These are phyloP conservation scores for Morinoia aosen DNA, from an alignment of 2,888 invertebrate species.

Conservation along the genomic window DNA sequence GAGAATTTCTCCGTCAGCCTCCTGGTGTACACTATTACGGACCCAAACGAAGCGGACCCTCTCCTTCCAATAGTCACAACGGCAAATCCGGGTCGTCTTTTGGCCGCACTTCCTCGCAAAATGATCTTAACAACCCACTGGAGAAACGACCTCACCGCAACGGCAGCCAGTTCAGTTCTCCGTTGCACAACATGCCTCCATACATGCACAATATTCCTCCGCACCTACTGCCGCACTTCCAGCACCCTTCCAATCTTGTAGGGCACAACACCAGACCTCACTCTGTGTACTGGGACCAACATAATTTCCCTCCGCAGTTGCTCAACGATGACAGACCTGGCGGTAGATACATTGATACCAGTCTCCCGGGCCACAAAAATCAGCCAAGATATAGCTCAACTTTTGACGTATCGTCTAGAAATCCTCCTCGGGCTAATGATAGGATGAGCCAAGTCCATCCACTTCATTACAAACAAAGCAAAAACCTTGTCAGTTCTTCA, in stretches of 20 bases:
- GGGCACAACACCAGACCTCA: slow-evolving; percentile 42
- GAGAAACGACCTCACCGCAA: slow-evolving; percentile 24
- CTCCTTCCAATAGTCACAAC: not conserved
- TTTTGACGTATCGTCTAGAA: slow-evolving; percentile 42
- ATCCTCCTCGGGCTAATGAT: slow-evolving; percentile 8
- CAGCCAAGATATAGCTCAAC: slow-evolving; percentile 39
- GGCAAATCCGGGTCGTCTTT: not conserved
- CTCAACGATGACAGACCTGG: slow-evolving; percentile 51
- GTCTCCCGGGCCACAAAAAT: not conserved
- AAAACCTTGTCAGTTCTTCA: slow-evolving; percentile 39
- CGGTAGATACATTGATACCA: slow-evolving; percentile 44
- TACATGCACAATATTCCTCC: slow-evolving; percentile 53
- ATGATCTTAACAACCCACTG: slow-evolving; percentile 25
- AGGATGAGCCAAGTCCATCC: not conserved
- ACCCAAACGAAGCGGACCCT: not conserved
- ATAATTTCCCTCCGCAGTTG: slow-evolving; percentile 50
- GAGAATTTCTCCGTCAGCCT: slow-evolving; percentile 13
- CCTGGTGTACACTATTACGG: not conserved
- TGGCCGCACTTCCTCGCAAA: slow-evolving; percentile 25
- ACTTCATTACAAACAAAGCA: not conserved
- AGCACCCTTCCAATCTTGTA: not conserved
- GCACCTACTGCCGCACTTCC: slow-evolving; percentile 46
- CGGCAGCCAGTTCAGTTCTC: slow-evolving; percentile 40
- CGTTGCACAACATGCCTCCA: slow-evolving; percentile 54
- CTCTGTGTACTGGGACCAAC: slow-evolving; percentile 52